Evolutionary conservation across 2,797 vertebrate genomes (phyloP).

Genomic region (Amphiprion clarkii): DNA sequence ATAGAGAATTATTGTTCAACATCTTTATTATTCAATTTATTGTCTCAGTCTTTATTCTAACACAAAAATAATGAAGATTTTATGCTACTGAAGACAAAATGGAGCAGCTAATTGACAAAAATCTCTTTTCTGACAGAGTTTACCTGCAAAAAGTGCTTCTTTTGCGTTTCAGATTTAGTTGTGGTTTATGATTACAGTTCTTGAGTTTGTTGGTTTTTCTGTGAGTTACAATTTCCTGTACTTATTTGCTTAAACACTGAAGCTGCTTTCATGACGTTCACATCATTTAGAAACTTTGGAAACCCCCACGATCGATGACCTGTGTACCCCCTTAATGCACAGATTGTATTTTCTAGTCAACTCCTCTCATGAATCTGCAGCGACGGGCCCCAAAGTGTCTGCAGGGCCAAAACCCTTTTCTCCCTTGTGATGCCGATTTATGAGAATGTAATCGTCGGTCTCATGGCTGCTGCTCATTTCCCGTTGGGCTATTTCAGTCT

Average conservation of each 20-base stretch:
- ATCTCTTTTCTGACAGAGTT: too few relatives aligned
- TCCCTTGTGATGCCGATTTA: constrained; percentile 53
- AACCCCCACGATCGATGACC: constrained; percentile 25
- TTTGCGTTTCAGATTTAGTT: too few relatives aligned
- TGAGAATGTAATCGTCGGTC: constrained; percentile 43
- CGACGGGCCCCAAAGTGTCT: constrained; percentile 27
- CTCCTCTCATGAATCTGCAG: constrained; percentile 39
- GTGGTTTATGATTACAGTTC: too few relatives aligned
- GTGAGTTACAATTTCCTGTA: constrained; percentile 11
- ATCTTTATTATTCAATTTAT: too few relatives aligned
- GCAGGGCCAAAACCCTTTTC: background rate
- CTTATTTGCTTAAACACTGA: background rate
- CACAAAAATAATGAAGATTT: too few relatives aligned
- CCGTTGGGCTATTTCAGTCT: constrained; percentile 39
- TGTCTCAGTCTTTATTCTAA: too few relatives aligned
- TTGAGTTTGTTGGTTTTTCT: background rate
- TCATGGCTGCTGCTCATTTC: constrained; percentile 16
- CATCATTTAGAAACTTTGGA: constrained; percentile 19
- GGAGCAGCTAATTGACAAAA: background rate
- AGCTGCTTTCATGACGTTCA: background rate
- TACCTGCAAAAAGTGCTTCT: too few relatives aligned
- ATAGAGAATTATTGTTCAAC: too few relatives aligned
- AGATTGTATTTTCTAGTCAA: constrained; percentile 8
- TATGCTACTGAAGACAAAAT: too few relatives aligned
- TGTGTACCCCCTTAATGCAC: constrained; percentile 37